Conservation (phyloP, 2,797 vertebrate genomes). For the Myotis pilosus region DNA sequence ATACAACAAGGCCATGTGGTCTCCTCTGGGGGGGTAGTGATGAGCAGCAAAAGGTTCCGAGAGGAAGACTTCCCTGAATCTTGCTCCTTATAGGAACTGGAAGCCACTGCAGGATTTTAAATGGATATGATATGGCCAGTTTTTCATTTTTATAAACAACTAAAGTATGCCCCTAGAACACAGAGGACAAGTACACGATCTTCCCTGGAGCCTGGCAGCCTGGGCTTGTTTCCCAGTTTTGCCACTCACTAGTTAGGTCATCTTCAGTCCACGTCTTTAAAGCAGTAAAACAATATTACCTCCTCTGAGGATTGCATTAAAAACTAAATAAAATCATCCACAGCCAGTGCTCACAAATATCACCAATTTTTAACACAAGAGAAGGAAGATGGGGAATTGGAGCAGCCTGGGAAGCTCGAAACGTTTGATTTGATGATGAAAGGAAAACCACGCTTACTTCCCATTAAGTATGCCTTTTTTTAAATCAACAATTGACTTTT, state of each 20-base stretch:
- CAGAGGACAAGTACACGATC: background rate
- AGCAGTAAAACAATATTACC: background rate
- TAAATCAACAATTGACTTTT: constrained; percentile 30
- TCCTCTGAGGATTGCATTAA: background rate
- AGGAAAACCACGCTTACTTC: constrained; percentile 38
- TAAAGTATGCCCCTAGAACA: background rate
- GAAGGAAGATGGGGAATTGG: background rate
- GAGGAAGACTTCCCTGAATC: background rate
- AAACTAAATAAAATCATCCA: background rate
- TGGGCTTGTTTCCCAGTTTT: background rate
- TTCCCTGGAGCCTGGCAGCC: background rate
- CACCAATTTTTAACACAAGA: background rate
- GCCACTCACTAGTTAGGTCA: background rate
- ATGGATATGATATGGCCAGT: background rate
- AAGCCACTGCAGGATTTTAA: background rate
- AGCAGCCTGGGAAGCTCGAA: background rate
- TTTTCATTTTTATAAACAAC: background rate
- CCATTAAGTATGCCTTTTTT: constrained; percentile 37
- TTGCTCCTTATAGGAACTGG: background rate
- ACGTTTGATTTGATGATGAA: constrained; percentile 22
- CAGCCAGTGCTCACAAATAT: background rate
- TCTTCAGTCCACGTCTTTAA: background rate
- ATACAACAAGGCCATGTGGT: background rate
- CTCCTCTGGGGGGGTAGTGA: background rate
- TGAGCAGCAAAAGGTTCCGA: background rate